Evolutionary conservation across 2,888 invertebrate genomes (phyloP).

Genomic region (Arctia plantaginis): DNA sequence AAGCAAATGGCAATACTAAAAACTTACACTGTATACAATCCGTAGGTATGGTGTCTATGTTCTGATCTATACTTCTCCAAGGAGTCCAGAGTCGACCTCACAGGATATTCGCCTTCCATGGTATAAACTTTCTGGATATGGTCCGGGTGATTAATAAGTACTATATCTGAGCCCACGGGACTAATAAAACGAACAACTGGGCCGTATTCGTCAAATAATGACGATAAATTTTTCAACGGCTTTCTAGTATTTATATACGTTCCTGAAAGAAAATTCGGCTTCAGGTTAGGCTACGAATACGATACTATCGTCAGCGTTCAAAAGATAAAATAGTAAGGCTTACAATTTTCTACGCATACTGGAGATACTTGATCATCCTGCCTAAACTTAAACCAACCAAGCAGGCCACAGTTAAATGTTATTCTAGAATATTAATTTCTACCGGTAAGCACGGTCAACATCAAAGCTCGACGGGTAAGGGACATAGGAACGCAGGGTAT

Average conservation of each 20-base stretch:
- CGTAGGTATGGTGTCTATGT: slow-evolving; percentile 82
- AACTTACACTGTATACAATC: slow-evolving; percentile 87
- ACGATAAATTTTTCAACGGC: slow-evolving; percentile 67
- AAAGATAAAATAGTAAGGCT: neutral
- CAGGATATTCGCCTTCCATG: slow-evolving; percentile 87
- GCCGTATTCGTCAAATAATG: slow-evolving; percentile 86
- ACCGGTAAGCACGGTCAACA: neutral
- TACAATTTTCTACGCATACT: neutral
- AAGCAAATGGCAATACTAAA: neutral
- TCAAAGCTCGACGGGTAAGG: neutral
- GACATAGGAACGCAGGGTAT: neutral
- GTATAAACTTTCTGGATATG: slow-evolving; percentile 88
- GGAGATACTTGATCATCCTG: neutral
- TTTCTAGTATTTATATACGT: slow-evolving; percentile 65
- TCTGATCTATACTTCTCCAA: slow-evolving; percentile 88
- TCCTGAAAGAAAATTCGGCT: slow-evolving; percentile 54
- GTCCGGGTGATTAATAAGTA: slow-evolving; percentile 88
- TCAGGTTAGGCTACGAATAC: neutral
- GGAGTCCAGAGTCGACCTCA: slow-evolving; percentile 88
- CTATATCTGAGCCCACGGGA: slow-evolving; percentile 88
- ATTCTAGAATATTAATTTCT: neutral
- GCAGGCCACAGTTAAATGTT: neutral
- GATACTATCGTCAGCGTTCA: neutral
- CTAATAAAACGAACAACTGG: slow-evolving; percentile 89
- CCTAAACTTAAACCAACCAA: neutral